Percentiles rank a stretch among this genome's conserved stretches.
Conservation (phyloP, 2,888 invertebrate genomes). For the Spatulosminthurus flaviceps region DNA sequence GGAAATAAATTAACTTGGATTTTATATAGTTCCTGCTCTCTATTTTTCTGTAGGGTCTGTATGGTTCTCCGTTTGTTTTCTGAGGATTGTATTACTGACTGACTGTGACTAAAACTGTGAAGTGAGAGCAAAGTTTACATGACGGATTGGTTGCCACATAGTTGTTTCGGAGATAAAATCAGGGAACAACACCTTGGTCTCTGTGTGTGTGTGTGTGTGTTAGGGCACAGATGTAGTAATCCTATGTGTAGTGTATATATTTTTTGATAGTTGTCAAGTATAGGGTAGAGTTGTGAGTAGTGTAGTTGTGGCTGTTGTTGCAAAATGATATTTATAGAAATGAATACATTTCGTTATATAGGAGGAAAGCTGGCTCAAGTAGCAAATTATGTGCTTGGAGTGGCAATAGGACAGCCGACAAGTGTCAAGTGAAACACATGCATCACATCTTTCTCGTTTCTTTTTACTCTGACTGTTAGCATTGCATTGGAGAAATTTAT, state of each 20-base stretch:
- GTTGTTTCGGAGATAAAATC: neutral
- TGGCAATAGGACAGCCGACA: constrained; percentile 37
- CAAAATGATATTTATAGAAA: constrained; percentile 6
- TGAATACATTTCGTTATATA: neutral
- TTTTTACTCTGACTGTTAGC: neutral
- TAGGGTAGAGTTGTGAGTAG: neutral
- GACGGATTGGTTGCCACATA: neutral
- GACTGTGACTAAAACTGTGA: neutral
- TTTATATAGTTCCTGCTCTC: no score
- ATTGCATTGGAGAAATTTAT: constrained; percentile 1
- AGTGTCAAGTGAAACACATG: constrained; percentile 31
- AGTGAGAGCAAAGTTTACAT: neutral
- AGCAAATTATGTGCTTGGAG: constrained; percentile 33
- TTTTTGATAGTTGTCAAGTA: no score
- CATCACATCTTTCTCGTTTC: constrained; percentile 20
- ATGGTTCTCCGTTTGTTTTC: neutral
- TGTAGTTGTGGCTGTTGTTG: neutral
- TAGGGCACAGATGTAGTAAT: no score
- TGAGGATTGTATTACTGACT: neutral
- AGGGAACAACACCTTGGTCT: neutral
- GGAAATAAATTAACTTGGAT: no score
- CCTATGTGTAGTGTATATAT: no score
- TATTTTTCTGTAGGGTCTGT: no score
- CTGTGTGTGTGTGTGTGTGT: no score
- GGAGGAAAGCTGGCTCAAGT: constrained; percentile 33